These are phyloP conservation scores for Drosophila punjabiensis DNA, from an alignment of 1,140 invertebrate species.

Conservation along the genomic window DNA sequence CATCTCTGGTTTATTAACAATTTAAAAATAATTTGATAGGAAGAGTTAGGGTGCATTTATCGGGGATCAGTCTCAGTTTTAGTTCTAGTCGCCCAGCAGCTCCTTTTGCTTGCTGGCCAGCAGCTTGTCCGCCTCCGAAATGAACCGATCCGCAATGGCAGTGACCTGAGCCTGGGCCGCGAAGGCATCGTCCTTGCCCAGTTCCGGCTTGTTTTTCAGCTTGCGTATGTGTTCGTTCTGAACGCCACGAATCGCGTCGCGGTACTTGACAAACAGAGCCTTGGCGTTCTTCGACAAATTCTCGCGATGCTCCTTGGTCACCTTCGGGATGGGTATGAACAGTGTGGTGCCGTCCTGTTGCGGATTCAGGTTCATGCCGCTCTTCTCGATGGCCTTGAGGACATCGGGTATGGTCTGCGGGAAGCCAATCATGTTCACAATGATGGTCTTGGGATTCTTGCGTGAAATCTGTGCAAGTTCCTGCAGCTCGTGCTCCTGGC, in stretches of 20 bases:
- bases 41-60: not conserved
- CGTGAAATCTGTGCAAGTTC: constrained; percentile 95
- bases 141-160: constrained; percentile 88
- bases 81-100: constrained; percentile 86
- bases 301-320: constrained; percentile 97
- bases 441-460: constrained; percentile 94
- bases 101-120: constrained; percentile 90
- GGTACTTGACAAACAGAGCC: constrained; percentile 91
- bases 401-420: constrained; percentile 93
- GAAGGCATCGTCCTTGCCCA: constrained; percentile 89
- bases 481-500: constrained; percentile 93
- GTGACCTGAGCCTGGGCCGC: constrained; percentile 90
- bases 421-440: constrained; percentile 93
- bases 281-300: constrained; percentile 95
- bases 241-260: constrained; percentile 91
- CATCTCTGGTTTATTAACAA: constrained; percentile 11
- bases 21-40: constrained; percentile 9
- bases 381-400: constrained; percentile 90
- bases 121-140: constrained; percentile 89
- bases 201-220: constrained; percentile 88
- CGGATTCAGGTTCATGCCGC: constrained; percentile 96
- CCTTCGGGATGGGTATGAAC: constrained; percentile 95
- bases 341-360: constrained; percentile 97
- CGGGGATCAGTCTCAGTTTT: constrained; percentile 16
- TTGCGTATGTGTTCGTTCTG: constrained; percentile 91